Conservation (phyloP, 2,888 invertebrate genomes). For the Agonopterix arenella region DNA sequence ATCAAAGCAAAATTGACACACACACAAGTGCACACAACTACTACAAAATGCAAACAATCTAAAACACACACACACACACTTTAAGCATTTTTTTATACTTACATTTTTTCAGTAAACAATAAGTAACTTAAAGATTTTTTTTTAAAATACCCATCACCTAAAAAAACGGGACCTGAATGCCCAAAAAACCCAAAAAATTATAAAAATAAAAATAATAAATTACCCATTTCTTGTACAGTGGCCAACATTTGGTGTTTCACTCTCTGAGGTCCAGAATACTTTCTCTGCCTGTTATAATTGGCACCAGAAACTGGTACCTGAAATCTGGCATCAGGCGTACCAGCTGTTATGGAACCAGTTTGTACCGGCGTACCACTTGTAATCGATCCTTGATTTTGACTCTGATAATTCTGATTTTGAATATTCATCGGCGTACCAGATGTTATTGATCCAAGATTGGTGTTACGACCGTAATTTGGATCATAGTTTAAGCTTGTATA, state of each 20-base stretch:
- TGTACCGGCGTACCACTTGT: constrained; percentile 12
- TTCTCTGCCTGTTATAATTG: constrained; percentile 47
- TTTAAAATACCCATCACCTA: neutral
- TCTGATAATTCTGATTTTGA: no score
- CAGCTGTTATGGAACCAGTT: constrained; percentile 7
- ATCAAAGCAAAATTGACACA: neutral
- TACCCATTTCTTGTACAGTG: constrained; percentile 88
- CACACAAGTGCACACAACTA: neutral
- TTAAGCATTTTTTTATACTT: neutral
- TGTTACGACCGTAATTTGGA: constrained; percentile 4
- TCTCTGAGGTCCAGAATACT: constrained; percentile 76
- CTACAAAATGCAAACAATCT: constrained; percentile 4
- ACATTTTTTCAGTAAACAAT: neutral
- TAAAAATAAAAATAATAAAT: constrained; percentile 42
- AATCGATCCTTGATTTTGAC: constrained; percentile 13
- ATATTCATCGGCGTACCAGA: constrained; percentile 15
- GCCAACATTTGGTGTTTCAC: constrained; percentile 70
- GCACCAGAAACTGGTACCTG: constrained; percentile 16
- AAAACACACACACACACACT: constrained; percentile 12
- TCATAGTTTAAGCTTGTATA: neutral
- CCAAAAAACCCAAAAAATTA: constrained; percentile 10
- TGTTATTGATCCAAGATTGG: constrained; percentile 10
- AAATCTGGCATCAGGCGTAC: constrained; percentile 13
- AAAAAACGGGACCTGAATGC: neutral
- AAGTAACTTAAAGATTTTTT: neutral